phyloP scores from a whole-genome alignment of 2,797 vertebrate genomes.

The Scyliorhinus canicula region DNA sequence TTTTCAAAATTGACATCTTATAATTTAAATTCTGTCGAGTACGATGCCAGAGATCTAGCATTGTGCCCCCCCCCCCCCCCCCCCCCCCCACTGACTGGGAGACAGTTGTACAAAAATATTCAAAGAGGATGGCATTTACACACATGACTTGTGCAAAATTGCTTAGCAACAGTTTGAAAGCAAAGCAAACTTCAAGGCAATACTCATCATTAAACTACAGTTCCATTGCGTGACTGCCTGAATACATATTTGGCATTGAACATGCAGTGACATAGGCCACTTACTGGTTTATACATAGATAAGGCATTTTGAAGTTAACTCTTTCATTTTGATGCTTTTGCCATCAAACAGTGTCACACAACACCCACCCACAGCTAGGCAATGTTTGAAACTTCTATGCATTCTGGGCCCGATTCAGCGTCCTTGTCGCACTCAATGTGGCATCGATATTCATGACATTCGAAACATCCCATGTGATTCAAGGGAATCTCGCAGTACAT shows the following conservation, averaged over 20 bases:
- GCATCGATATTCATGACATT: too few species aligned
- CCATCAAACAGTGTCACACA: background rate
- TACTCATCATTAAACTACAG: background rate
- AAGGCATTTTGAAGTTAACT: background rate
- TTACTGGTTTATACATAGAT: background rate
- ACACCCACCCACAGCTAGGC: too few species aligned
- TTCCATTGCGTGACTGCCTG: background rate
- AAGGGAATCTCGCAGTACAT: too few species aligned
- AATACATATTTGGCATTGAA: background rate
- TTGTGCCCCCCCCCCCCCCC: background rate
- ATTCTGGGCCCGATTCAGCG: too few species aligned
- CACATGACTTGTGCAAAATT: background rate
- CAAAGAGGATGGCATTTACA: background rate
- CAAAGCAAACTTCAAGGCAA: background rate
- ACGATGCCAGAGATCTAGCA: background rate
- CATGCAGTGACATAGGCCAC: background rate
- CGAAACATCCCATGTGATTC: too few species aligned
- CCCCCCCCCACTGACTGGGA: background rate
- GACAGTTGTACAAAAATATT: background rate
- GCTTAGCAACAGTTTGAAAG: constrained; percentile 28
- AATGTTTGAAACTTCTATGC: background rate
- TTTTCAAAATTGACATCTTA: background rate
- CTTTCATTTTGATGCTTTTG: background rate
- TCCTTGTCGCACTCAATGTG: too few species aligned
- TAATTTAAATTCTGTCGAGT: background rate